phyloP scores from a whole-genome alignment of 2,888 invertebrate genomes.

The Drosophila neutralis region DNA sequence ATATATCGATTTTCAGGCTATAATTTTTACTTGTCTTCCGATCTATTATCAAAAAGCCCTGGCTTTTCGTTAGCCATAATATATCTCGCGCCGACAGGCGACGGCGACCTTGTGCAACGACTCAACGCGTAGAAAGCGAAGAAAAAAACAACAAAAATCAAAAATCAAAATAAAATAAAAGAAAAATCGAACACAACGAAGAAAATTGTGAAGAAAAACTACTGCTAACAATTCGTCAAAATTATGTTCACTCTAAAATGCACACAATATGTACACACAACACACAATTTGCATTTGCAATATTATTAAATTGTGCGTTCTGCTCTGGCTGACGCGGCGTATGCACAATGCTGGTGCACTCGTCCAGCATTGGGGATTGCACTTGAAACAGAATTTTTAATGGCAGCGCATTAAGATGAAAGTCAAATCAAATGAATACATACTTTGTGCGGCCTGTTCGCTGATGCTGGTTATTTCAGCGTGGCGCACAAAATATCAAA shows the following conservation, averaged over 20 bases:
- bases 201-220: conserved; percentile 35
- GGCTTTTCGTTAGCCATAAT: conserved; percentile 74
- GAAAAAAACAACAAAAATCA: conserved; percentile 23
- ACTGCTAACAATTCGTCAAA: conserved; percentile 58
- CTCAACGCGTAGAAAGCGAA: conserved; percentile 78
- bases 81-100: conserved; percentile 75
- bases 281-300: conserved; percentile 33
- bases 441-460: conserved; percentile 16
- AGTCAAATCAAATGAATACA: conserved; percentile 37
- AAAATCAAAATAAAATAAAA: conserved; percentile 22
- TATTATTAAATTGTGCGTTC: conserved; percentile 11
- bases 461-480: conserved; percentile 21
- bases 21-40: no score
- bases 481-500: conserved; percentile 39
- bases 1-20: no score
- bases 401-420: conserved; percentile 47
- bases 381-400: conserved; percentile 39
- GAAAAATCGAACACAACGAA: conserved; percentile 13
- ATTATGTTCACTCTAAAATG: conserved; percentile 50
- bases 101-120: conserved; percentile 74
- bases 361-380: conserved; percentile 21
- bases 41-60: no score
- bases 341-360: conserved; percentile 32
- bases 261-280: conserved; percentile 36
- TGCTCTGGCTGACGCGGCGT: conserved; percentile 30